These are phyloP conservation scores for Rhamnusium bicolor DNA, from an alignment of 2,888 invertebrate genomes.

Conservation along the genomic window DNA sequence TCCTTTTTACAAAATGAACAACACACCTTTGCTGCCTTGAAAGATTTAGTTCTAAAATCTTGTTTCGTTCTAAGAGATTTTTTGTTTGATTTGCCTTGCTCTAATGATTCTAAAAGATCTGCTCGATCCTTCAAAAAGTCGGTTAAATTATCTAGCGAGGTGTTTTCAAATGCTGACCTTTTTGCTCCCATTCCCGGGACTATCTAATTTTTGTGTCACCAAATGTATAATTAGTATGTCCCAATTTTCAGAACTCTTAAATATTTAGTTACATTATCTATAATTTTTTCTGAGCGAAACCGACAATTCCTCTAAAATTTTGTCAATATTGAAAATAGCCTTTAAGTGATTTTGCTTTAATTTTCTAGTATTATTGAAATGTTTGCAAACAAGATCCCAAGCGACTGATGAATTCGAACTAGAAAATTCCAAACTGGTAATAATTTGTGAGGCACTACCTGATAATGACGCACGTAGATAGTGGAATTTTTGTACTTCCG, in stretches of 20 bases:
- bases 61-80: not conserved
- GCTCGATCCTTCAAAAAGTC: conserved; percentile 28
- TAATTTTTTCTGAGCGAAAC: conserved; percentile 17
- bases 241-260: conserved; percentile 35
- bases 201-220: conserved; percentile 33
- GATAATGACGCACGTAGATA: conserved; percentile 16
- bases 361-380: conserved; percentile 31
- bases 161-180: conserved; percentile 4
- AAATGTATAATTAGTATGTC: conserved; percentile 37
- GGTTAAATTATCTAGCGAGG: conserved; percentile 31
- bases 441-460: not conserved
- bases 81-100: not conserved
- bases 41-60: conserved; percentile 2
- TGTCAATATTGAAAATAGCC: conserved; percentile 21
- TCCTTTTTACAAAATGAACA: conserved; percentile 30
- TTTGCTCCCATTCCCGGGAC: conserved; percentile 31
- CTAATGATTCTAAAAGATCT: conserved; percentile 27
- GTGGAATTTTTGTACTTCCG: conserved; percentile 17
- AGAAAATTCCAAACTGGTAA: conserved; percentile 29
- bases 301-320: conserved; percentile 18
- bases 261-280: conserved; percentile 33
- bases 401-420: conserved; percentile 20
- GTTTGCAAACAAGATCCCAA: conserved; percentile 24
- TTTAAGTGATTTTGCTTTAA: conserved; percentile 29
- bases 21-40: not conserved